A percentile compares a stretch with the other conserved stretches of the same genome.
These are phyloP conservation scores for Neoaliturus tenellus DNA, from an alignment of 2,888 invertebrate species.

Conservation along the genomic window DNA sequence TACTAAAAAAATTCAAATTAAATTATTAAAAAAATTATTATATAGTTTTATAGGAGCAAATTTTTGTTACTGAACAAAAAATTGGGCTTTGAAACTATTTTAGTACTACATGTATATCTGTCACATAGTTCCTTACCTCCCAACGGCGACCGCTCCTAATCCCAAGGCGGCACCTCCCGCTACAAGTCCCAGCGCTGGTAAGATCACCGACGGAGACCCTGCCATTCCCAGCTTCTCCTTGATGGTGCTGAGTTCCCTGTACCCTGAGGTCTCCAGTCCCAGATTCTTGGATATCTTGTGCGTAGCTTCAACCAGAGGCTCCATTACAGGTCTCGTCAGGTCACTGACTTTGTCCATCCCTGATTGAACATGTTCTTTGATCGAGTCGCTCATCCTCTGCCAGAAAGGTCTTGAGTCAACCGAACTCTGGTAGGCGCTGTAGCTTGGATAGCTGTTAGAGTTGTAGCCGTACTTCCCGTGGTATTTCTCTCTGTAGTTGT, in stretches of 20 bases:
- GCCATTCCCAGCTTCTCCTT: conserved; percentile 81
- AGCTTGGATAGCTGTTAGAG: conserved; percentile 61
- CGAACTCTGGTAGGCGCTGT: conserved; percentile 68
- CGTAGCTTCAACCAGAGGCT: conserved; percentile 86
- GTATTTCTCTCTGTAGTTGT: conserved; percentile 57
- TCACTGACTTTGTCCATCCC: conserved; percentile 83
- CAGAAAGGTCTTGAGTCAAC: conserved; percentile 79
- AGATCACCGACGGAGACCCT: conserved; percentile 77
- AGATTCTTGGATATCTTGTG: conserved; percentile 87
- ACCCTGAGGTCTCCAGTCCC: conserved; percentile 74
- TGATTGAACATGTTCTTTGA: conserved; percentile 80
- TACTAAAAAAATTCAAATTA: too few species aligned
- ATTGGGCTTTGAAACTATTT: too few species aligned
- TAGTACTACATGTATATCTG: too few species aligned
- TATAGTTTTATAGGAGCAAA: too few species aligned
- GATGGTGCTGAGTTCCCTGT: conserved; percentile 68
- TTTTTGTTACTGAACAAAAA: too few species aligned
- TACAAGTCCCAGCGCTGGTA: conserved; percentile 86
- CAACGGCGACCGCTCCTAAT: conserved; percentile 87
- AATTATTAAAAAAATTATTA: too few species aligned
- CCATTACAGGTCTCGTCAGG: conserved; percentile 80
- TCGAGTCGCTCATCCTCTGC: conserved; percentile 83
- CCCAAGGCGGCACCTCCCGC: conserved; percentile 90
- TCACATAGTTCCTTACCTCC: conserved; percentile 76
- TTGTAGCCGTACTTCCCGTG: conserved; percentile 70